These are phyloP conservation scores for Danaus melanippus DNA, from an alignment of 1,140 invertebrate species.

Conservation along the genomic window DNA sequence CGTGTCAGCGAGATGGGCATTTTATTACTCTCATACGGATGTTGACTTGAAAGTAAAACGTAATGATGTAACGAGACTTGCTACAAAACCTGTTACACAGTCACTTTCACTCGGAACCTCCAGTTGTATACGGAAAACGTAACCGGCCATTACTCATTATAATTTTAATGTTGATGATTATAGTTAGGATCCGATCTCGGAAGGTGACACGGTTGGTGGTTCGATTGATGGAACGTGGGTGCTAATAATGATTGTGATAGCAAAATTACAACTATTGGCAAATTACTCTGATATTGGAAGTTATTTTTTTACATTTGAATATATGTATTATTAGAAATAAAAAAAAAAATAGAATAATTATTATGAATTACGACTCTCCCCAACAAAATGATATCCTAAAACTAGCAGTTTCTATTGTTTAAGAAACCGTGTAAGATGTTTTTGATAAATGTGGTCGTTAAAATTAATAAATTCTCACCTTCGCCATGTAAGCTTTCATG, in stretches of 20 bases:
- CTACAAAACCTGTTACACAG: slow-evolving; percentile 16
- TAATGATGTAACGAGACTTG: slow-evolving; percentile 21
- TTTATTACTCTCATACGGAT: slow-evolving; percentile 15
- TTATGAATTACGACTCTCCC: background rate
- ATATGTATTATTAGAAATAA: too few relatives aligned
- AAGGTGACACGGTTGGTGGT: too few relatives aligned
- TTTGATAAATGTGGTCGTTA: background rate
- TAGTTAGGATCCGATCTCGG: slow-evolving; percentile 1
- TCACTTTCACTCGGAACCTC: slow-evolving; percentile 37
- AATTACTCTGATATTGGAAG: too few relatives aligned
- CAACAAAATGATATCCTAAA: background rate
- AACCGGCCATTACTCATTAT: slow-evolving; percentile 12
- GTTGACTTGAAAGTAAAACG: slow-evolving; percentile 30
- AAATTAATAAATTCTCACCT: slow-evolving; percentile 63
- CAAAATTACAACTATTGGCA: too few relatives aligned
- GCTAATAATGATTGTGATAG: too few relatives aligned
- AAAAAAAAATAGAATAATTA: background rate
- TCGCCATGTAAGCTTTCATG: slow-evolving; percentile 83
- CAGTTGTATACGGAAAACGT: slow-evolving; percentile 23
- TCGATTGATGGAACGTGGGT: too few relatives aligned
- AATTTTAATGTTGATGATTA: slow-evolving; percentile 8
- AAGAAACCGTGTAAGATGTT: background rate
- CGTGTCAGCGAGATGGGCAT: slow-evolving; percentile 16
- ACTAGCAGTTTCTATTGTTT: background rate
- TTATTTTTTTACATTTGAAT: too few relatives aligned